Evolutionary conservation across 2,797 vertebrate genomes (phyloP), one percentile per base, ranked within the genome.

Genomic region (Pseudopleuronectes americanus): DNA sequence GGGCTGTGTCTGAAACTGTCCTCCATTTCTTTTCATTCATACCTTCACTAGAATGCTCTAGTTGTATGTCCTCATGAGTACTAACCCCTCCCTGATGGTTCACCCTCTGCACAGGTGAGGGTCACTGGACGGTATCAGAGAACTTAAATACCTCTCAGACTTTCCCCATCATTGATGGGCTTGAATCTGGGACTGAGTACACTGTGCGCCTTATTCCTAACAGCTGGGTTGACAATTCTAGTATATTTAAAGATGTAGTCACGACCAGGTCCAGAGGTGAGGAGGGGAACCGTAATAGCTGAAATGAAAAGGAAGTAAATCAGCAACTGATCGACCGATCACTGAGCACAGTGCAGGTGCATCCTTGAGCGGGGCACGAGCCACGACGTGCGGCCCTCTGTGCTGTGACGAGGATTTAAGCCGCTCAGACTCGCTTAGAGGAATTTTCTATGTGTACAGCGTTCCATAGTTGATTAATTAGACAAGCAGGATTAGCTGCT

Each of bases 191-290:
- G 86, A 94, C 94, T 67, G 95, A 95, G 66, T 95, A 95, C 86
- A 94, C 93, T 91, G 94, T 97, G 90, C 95, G 92, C 84, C 94
- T 96, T 80, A 91, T 96, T 94, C 94, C 96, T 91, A 95, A 96
- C 95, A 94, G 92, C 85, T 92, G 94, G 94, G 90, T 94, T 91
- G 93, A 95, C 96, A 95, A 96, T 92, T 94, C 93, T 96, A 96
- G 95, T 93, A 95, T 97, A 94, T 97, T 95, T 95, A 95, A 96
- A 95, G 95, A 96, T 92, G 93, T 96, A 92, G 94, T 97, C 94
- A 95, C 90, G 84, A 96, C 96, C 33, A 91, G 91, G 94, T 94
- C 93, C 85, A 93, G 93, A 97, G 96, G 95, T 96, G 95, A 97
- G 96, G 84, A 85, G 76, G 55, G 6, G 52, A 55, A 64, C 36